Percentiles rank a stretch among this genome's conserved stretches.
Evolutionary conservation across 2,888 invertebrate genomes (phyloP).

Genomic region (Caradrina kadenii): DNA sequence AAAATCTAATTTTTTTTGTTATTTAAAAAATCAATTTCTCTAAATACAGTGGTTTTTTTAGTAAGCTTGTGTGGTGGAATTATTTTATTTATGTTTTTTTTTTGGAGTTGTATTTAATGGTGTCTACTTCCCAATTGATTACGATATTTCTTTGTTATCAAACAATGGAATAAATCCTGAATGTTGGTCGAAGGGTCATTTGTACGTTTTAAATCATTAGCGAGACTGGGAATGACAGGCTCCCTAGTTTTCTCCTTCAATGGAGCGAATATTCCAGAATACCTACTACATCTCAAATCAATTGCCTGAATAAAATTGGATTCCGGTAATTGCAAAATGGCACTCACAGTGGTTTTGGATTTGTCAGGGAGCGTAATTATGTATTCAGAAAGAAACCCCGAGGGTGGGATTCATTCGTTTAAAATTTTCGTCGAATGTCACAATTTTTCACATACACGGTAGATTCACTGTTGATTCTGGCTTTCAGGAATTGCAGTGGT

Average conservation of each 20-base stretch:
- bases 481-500: no score
- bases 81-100: no score
- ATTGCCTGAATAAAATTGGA: constrained; percentile 19
- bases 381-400: not conserved
- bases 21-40: no score
- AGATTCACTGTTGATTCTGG: no score
- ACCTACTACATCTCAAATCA: constrained; percentile 18
- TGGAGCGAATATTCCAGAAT: constrained; percentile 30
- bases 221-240: constrained; percentile 8
- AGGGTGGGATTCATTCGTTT: not conserved
- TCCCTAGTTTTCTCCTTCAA: constrained; percentile 29
- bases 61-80: no score
- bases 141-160: not conserved
- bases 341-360: not conserved
- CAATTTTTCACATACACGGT: not conserved
- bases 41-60: no score
- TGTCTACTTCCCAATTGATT: no score
- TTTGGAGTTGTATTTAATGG: no score
- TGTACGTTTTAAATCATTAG: constrained; percentile 30
- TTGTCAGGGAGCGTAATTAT: not conserved
- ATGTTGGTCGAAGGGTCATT: constrained; percentile 1
- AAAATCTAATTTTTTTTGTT: no score
- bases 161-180: constrained; percentile 1
- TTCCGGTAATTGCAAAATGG: constrained; percentile 13
- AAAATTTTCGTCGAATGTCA: not conserved